These are phyloP conservation scores for Noctua janthe DNA, from an alignment of 2,888 invertebrate genomes.

Conservation along the genomic window DNA sequence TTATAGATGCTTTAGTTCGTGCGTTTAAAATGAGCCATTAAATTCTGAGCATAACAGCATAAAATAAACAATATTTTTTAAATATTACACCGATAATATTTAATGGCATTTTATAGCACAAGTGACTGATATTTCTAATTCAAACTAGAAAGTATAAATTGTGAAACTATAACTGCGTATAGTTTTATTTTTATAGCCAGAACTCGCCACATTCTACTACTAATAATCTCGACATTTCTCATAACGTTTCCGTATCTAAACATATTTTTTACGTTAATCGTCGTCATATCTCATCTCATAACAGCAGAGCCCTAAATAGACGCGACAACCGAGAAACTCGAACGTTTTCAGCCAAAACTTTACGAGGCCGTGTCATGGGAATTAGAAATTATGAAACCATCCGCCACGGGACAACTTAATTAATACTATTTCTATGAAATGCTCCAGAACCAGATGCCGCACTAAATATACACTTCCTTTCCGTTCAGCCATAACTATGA, in stretches of 20 bases:
- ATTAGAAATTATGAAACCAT: conserved; percentile 84
- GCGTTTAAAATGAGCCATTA: conserved; percentile 53
- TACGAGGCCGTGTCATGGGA: conserved; percentile 77
- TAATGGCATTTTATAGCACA: conserved; percentile 33
- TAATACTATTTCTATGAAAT: conserved; percentile 87
- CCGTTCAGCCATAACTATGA: conserved; percentile 88
- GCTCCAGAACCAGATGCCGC: conserved; percentile 86
- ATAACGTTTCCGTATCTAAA: conserved; percentile 69
- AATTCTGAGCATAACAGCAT: conserved; percentile 37
- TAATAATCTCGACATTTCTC: conserved; percentile 71
- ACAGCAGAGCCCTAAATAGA: conserved; percentile 72
- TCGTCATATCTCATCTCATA: conserved; percentile 71
- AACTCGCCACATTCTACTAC: conserved; percentile 66
- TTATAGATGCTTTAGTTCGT: conserved; percentile 49
- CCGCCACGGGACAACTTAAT: conserved; percentile 85
- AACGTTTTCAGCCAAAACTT: conserved; percentile 73
- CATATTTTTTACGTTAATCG: conserved; percentile 71
- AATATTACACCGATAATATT: conserved; percentile 57
- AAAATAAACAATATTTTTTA: conserved; percentile 56
- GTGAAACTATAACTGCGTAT: conserved; percentile 40
- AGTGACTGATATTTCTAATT: conserved; percentile 53
- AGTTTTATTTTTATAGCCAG: conserved; percentile 60
- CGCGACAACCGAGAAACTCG: conserved; percentile 62
- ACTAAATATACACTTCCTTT: conserved; percentile 90
- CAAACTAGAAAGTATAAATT: conserved; percentile 42